Evolutionary conservation across 2,888 invertebrate species (phyloP).

Genomic region (Rosalia funebris): DNA sequence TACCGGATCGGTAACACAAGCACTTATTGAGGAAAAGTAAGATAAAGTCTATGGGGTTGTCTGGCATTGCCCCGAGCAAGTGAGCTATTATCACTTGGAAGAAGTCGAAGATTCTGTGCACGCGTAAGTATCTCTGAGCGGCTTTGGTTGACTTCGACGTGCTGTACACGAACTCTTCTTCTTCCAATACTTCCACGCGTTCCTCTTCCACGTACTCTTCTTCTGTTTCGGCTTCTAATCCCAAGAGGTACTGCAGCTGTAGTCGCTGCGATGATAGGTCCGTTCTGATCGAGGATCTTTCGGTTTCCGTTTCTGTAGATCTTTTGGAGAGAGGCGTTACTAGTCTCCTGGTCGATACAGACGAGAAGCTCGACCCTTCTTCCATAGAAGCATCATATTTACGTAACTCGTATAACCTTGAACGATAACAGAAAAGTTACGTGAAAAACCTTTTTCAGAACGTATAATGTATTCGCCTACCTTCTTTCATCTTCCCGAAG

Average conservation of each 20-base stretch:
- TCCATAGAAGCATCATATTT: not conserved
- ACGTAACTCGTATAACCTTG: slow-evolving; percentile 5
- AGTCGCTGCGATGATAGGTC: slow-evolving; percentile 27
- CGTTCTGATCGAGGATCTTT: slow-evolving; percentile 17
- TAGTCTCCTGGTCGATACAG: not conserved
- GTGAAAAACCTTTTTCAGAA: not conserved
- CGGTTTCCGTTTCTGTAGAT: slow-evolving; percentile 36
- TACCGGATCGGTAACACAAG: slow-evolving; percentile 62
- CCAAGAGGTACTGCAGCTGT: slow-evolving; percentile 55
- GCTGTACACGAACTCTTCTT: slow-evolving; percentile 43
- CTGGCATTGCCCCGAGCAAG: slow-evolving; percentile 59
- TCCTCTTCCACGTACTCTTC: slow-evolving; percentile 32
- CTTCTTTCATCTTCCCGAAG: slow-evolving; percentile 43
- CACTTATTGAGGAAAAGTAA: slow-evolving; percentile 63
- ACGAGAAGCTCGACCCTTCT: not conserved
- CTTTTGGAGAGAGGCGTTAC: slow-evolving; percentile 16
- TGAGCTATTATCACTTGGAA: slow-evolving; percentile 65
- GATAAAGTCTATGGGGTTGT: slow-evolving; percentile 64
- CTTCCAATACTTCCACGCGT: slow-evolving; percentile 29
- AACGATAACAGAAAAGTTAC: not conserved
- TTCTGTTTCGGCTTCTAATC: slow-evolving; percentile 36
- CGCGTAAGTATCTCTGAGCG: slow-evolving; percentile 60
- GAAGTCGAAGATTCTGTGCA: slow-evolving; percentile 63
- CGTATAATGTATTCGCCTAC: not conserved
- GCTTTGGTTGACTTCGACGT: slow-evolving; percentile 51